phyloP scores from a whole-genome alignment of 2,888 invertebrate genomes.

The Ernsta delagoae region DNA sequence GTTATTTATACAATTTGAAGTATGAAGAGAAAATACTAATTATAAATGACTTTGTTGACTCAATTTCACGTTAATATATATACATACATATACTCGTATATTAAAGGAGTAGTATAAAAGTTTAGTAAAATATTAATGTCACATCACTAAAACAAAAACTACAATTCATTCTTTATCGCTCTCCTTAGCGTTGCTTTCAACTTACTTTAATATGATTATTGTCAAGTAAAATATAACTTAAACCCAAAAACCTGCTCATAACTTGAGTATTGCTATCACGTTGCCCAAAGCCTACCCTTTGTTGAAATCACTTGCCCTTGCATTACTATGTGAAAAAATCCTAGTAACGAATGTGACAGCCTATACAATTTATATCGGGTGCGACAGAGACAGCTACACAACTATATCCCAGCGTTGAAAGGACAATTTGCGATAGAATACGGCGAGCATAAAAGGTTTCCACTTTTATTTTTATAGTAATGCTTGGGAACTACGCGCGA shows the following conservation, averaged over 20 bases:
- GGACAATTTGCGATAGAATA: slow-evolving; percentile 56
- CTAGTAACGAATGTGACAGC: slow-evolving; percentile 42
- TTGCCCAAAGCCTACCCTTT: slow-evolving; percentile 58
- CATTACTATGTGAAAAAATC: slow-evolving; percentile 39
- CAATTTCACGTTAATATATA: not conserved
- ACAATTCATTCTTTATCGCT: not conserved
- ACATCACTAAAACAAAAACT: not conserved
- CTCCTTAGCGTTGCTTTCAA: not conserved
- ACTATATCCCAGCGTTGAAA: slow-evolving; percentile 41
- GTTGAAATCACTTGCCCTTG: slow-evolving; percentile 57
- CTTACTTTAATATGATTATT: not conserved
- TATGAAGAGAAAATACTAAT: too few species aligned
- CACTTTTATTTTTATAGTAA: slow-evolving; percentile 75
- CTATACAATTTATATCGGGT: slow-evolving; percentile 37
- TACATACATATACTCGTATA: too few species aligned
- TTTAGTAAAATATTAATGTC: too few species aligned
- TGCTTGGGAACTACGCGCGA: slow-evolving; percentile 56
- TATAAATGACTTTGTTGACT: not conserved
- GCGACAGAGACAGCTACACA: slow-evolving; percentile 46
- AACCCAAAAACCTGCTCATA: slow-evolving; percentile 47
- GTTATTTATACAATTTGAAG: not conserved
- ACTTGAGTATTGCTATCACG: slow-evolving; percentile 61
- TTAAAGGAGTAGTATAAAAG: not conserved
- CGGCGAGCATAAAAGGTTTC: slow-evolving; percentile 64
- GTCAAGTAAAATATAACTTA: slow-evolving; percentile 35